A percentile compares a stretch with the other conserved stretches of the same genome.
Evolutionary conservation across 2,797 vertebrate genomes (phyloP).

Genomic region (Menidia menidia): DNA sequence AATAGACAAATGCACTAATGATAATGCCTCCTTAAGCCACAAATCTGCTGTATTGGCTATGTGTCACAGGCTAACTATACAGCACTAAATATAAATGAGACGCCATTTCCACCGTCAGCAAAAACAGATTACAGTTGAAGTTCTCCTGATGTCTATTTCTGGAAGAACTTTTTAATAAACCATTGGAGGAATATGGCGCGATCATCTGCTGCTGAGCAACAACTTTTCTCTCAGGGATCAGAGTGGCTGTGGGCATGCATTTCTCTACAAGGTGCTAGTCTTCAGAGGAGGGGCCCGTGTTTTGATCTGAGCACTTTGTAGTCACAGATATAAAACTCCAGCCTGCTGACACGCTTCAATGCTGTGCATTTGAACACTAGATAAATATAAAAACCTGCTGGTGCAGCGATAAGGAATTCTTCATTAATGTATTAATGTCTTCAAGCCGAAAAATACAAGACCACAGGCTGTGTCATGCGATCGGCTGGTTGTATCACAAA

Average conservation of each 20-base stretch:
- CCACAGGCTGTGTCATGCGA: no score
- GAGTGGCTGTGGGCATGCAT: neutral
- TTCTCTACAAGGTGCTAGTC: neutral
- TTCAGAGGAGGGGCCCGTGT: neutral
- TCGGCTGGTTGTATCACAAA: no score
- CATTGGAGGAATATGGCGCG: constrained; percentile 23
- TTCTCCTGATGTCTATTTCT: constrained; percentile 54
- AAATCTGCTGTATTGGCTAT: constrained; percentile 30
- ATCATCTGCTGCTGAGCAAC: constrained; percentile 44
- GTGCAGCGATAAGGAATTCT: no score
- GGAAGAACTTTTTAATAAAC: constrained; percentile 61
- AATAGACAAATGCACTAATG: neutral
- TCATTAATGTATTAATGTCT: no score
- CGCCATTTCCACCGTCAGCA: constrained; percentile 6
- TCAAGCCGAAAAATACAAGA: no score
- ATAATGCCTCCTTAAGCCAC: neutral
- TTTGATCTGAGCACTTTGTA: neutral
- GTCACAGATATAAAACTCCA: neutral
- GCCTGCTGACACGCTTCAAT: neutral
- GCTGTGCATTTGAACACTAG: neutral
- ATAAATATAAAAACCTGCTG: neutral
- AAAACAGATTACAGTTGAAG: constrained; percentile 27
- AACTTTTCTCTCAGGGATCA: constrained; percentile 18
- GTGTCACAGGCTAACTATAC: constrained; percentile 30
- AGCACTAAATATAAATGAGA: constrained; percentile 54